phyloP scores from a whole-genome alignment of 1,140 invertebrate genomes.

The Drosophila bocqueti region DNA sequence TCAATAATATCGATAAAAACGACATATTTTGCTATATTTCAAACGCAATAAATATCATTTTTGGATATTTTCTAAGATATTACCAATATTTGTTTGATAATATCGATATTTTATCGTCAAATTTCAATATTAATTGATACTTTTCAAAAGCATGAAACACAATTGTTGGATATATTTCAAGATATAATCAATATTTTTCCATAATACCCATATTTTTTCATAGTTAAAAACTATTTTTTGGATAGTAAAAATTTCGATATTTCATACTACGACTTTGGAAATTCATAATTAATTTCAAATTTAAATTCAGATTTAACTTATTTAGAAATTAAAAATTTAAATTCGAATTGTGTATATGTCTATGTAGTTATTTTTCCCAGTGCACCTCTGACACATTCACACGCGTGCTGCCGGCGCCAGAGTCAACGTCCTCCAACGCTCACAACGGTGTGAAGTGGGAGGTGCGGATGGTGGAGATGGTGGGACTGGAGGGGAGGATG shows the following conservation, averaged over 20 bases:
- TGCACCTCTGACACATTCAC: constrained; percentile 13
- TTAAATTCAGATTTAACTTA: too few relatives aligned
- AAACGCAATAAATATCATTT: too few relatives aligned
- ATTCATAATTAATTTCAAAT: too few relatives aligned
- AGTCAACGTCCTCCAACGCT: constrained; percentile 19
- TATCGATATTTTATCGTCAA: background rate
- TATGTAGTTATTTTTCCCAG: background rate
- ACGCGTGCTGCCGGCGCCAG: constrained; percentile 3
- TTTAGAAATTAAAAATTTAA: background rate
- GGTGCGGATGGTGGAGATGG: too few relatives aligned
- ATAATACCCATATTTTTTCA: background rate
- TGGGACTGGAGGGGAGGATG: background rate
- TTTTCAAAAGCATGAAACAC: too few relatives aligned
- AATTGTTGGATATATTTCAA: too few relatives aligned
- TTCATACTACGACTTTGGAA: background rate
- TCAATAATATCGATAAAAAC: too few relatives aligned
- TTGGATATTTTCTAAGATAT: background rate
- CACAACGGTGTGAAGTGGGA: background rate
- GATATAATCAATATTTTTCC: background rate
- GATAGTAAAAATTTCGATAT: background rate
- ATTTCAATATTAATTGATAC: too few relatives aligned
- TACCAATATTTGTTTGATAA: background rate
- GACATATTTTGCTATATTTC: too few relatives aligned
- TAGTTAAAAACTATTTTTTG: background rate
- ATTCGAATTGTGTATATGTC: background rate